Percentiles rank a stretch among this genome's conserved stretches.
These are phyloP conservation scores for Caenorhabditis virilis DNA, from an alignment of 2,888 invertebrate species.

Conservation along the genomic window DNA sequence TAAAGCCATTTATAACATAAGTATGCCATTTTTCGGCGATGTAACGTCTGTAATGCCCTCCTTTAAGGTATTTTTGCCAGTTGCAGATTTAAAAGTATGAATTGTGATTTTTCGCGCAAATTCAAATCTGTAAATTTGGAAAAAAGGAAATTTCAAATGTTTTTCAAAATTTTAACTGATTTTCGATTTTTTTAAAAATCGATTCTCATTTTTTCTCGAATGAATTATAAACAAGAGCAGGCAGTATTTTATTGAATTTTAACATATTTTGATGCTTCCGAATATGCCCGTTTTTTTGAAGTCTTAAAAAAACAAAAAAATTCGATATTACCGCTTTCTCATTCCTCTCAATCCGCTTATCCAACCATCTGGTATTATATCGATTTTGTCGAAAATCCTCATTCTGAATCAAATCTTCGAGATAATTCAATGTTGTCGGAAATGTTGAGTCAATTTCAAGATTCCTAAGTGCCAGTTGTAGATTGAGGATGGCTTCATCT, in stretches of 20 bases:
- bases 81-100: no score
- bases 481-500: conserved; percentile 71
- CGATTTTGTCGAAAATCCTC: conserved; percentile 83
- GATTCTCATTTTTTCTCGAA: neutral
- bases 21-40: no score
- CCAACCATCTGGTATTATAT: conserved; percentile 95
- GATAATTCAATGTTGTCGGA: conserved; percentile 82
- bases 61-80: no score
- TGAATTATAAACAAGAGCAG: neutral
- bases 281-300: no score
- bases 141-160: no score
- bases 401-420: conserved; percentile 92
- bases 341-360: conserved; percentile 84
- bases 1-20: no score
- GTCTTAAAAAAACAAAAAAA: conserved; percentile 2
- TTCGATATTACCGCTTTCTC: conserved; percentile 26
- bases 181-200: neutral
- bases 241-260: neutral
- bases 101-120: no score
- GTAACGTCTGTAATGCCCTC: no score
- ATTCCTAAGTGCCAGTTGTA: conserved; percentile 95
- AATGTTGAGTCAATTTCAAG: conserved; percentile 96
- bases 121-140: no score
- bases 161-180: no score
- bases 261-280: no score